Evolutionary conservation across 1,140 invertebrate species (phyloP).

Genomic region (Caerostris extrusa): DNA sequence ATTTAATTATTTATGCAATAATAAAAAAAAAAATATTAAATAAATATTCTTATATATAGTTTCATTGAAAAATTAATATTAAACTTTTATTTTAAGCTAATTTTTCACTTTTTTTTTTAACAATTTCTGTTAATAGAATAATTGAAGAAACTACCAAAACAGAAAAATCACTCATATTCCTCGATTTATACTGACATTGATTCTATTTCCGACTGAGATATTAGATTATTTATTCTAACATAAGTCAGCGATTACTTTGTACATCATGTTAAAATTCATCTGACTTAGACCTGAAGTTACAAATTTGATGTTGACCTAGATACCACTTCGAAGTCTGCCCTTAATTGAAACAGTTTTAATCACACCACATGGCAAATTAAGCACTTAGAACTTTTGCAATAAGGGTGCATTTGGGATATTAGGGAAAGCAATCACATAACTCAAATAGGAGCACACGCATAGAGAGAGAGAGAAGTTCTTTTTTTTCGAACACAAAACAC

Average conservation of each 20-base stretch:
- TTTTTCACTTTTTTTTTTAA: no score
- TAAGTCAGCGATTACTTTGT: not conserved
- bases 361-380: not conserved
- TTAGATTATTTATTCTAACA: no score
- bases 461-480: not conserved
- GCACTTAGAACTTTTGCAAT: not conserved
- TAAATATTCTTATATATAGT: no score
- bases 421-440: slow-evolving; percentile 35
- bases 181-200: no score
- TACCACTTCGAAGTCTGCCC: not conserved
- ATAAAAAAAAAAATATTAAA: no score
- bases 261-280: not conserved
- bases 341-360: not conserved
- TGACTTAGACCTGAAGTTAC: not conserved
- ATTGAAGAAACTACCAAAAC: no score
- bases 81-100: no score
- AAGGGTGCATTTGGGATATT: slow-evolving; percentile 21
- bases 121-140: no score
- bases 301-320: slow-evolving; percentile 5
- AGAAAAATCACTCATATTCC: no score
- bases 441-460: slow-evolving; percentile 27
- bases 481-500: not conserved
- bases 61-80: no score
- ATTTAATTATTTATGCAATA: no score
- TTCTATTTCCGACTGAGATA: no score